phyloP scores from a whole-genome alignment of 2,113 vertebrate species.

The Saguinus midas region DNA sequence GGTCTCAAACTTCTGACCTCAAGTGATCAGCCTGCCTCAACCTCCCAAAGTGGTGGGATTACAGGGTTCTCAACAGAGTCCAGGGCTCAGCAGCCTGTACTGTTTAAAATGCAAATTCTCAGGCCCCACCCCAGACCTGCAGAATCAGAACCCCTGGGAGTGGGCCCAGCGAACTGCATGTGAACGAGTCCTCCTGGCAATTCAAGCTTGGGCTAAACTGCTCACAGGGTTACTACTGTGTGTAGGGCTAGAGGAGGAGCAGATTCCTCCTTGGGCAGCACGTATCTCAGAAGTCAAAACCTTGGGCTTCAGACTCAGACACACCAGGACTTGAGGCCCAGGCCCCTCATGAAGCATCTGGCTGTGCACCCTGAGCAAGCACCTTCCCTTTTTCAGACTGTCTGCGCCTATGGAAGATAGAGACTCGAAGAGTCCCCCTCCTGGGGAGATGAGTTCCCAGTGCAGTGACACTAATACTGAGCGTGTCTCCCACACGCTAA shows the following conservation, averaged over 20 bases:
- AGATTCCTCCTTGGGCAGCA: too few species aligned
- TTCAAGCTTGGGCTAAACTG: too few species aligned
- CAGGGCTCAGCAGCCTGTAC: neutral
- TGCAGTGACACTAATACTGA: neutral
- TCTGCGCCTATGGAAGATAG: neutral
- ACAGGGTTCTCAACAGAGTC: neutral
- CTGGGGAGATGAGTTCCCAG: neutral
- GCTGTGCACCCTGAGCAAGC: neutral
- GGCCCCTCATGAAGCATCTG: neutral
- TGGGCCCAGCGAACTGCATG: fast-evolving
- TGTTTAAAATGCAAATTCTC: neutral
- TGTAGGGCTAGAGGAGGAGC: neutral
- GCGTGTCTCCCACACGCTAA: fast-evolving
- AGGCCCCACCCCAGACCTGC: too few species aligned
- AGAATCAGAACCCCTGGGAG: neutral
- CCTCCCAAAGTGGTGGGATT: too few species aligned
- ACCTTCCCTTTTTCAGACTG: neutral
- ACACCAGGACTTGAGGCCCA: neutral
- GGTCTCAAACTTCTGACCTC: too few species aligned
- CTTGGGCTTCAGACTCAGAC: neutral
- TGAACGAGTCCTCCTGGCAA: neutral
- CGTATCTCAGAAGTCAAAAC: neutral
- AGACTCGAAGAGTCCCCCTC: neutral
- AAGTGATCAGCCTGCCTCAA: too few species aligned
- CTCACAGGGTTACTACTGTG: fast-evolving